Conservation (phyloP, 2,797 vertebrate species). For the Pangasius sanitwongsei region DNA sequence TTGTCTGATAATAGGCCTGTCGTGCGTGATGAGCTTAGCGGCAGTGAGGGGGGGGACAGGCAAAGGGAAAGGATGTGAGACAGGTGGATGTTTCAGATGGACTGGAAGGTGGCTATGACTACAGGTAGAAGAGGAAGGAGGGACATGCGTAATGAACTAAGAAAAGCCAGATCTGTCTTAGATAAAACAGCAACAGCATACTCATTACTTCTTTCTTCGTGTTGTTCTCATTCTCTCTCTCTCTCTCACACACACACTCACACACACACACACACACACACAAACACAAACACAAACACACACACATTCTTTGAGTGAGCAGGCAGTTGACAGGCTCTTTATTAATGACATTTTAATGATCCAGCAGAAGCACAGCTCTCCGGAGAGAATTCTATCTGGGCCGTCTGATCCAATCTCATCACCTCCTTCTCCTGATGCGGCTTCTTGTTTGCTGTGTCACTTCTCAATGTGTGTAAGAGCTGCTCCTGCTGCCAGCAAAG, state of each 20-base stretch:
- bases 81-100: neutral
- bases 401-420: conserved; percentile 50
- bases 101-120: neutral
- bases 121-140: neutral
- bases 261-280: no score
- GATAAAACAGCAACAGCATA: neutral
- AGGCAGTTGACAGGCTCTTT: conserved; percentile 62
- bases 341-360: conserved; percentile 67
- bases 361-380: conserved; percentile 49
- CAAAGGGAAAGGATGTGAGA: conserved; percentile 2
- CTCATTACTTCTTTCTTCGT: conserved; percentile 31
- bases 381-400: conserved; percentile 35
- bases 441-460: conserved; percentile 12
- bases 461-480: neutral
- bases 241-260: conserved; percentile 2
- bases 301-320: conserved; percentile 34
- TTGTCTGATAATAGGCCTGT: conserved; percentile 20
- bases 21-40: conserved; percentile 40
- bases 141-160: neutral
- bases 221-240: conserved; percentile 18
- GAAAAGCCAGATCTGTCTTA: neutral
- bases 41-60: neutral
- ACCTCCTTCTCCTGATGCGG: neutral
- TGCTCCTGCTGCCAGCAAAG: neutral
- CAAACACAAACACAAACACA: neutral